Conservation (phyloP, 2,888 invertebrate genomes). For the Cerceris ruficornis region DNA sequence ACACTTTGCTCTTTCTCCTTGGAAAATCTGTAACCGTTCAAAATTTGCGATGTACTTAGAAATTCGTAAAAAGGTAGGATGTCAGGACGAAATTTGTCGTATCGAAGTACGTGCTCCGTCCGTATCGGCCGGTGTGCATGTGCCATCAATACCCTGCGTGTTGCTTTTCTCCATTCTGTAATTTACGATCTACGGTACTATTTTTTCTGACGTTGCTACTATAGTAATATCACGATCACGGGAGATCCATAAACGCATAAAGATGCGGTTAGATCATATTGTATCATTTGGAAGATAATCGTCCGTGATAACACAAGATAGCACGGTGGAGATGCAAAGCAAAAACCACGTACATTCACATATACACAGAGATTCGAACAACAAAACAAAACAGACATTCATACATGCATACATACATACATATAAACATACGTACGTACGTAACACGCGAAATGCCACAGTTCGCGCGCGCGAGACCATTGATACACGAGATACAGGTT, state of each 20-base stretch:
- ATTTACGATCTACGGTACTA: conserved; percentile 35
- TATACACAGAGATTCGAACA: not conserved
- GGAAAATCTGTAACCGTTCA: conserved; percentile 35
- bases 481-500: conserved; percentile 16
- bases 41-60: conserved; percentile 59
- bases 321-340: conserved; percentile 33
- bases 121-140: conserved; percentile 55
- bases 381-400: not conserved
- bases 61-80: conserved; percentile 31
- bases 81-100: conserved; percentile 29
- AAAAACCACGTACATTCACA: conserved; percentile 35
- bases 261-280: conserved; percentile 51
- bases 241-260: conserved; percentile 41
- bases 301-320: conserved; percentile 30
- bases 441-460: no score
- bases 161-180: conserved; percentile 43
- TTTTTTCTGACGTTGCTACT: conserved; percentile 53
- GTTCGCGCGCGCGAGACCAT: conserved; percentile 8
- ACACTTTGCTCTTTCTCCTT: conserved; percentile 50
- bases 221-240: conserved; percentile 41
- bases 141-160: conserved; percentile 38
- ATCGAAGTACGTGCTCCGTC: conserved; percentile 50
- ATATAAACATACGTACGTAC: conserved; percentile 19
- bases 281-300: conserved; percentile 43
- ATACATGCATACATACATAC: conserved; percentile 1